These are phyloP conservation scores for Hippocampus mohnikei DNA, from an alignment of 2,113 vertebrate genomes.

Conservation along the genomic window DNA sequence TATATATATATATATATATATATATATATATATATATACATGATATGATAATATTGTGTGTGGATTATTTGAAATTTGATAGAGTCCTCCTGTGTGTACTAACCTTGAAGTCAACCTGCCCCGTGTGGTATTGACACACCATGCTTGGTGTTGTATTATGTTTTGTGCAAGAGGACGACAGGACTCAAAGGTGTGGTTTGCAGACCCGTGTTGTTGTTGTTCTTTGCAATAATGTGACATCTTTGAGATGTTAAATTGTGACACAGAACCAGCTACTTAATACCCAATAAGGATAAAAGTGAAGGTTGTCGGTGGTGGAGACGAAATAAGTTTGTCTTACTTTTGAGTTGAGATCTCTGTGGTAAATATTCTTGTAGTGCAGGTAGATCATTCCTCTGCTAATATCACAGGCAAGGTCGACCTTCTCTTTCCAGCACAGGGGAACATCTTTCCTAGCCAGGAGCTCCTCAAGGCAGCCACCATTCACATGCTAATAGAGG, in stretches of 20 bases:
- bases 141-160: neutral
- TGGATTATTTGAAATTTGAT: too few species aligned
- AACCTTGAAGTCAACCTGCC: too few species aligned
- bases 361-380: conserved; percentile 88
- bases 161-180: neutral
- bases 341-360: conserved; percentile 88
- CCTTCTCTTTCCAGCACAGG: conserved; percentile 82
- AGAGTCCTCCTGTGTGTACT: too few species aligned
- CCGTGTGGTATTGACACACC: too few species aligned
- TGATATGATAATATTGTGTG: too few species aligned
- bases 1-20: too few species aligned
- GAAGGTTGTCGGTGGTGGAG: neutral
- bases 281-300: neutral
- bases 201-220: neutral
- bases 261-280: neutral
- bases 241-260: neutral
- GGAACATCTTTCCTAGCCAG: conserved; percentile 75
- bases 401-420: conserved; percentile 81
- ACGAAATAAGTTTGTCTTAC: conserved; percentile 43
- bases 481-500: conserved; percentile 77
- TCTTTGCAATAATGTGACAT: neutral
- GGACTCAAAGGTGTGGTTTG: neutral
- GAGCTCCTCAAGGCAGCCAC: conserved; percentile 83
- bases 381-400: conserved; percentile 86
- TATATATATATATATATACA: too few species aligned